These are phyloP conservation scores for Acinonyx jubatus DNA, from an alignment of 2,113 vertebrate species.

Conservation along the genomic window DNA sequence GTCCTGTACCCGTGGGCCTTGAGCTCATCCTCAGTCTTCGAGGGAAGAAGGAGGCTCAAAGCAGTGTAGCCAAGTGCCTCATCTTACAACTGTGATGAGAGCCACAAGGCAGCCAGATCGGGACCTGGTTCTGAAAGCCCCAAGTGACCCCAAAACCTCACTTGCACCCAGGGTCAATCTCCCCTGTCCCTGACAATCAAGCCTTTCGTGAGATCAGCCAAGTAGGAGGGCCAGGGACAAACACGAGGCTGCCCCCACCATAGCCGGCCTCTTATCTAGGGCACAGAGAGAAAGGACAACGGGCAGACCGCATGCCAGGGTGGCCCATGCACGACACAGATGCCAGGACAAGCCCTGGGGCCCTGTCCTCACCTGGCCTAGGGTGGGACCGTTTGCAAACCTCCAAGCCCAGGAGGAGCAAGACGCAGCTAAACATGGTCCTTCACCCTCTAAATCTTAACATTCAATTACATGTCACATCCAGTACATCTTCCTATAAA, in stretches of 20 bases:
- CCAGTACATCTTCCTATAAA: neutral
- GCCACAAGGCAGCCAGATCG: neutral
- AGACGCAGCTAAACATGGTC: too few relatives aligned
- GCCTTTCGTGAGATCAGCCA: neutral
- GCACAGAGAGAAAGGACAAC: neutral
- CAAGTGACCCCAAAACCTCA: neutral
- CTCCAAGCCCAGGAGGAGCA: neutral
- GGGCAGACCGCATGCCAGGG: neutral
- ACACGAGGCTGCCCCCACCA: neutral
- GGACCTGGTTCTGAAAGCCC: neutral
- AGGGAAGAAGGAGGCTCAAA: neutral
- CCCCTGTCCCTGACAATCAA: neutral
- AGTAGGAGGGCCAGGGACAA: neutral
- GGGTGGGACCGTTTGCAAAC: neutral
- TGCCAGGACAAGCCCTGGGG: neutral
- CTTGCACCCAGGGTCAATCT: neutral
- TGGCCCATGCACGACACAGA: fast-evolving
- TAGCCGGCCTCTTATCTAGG: neutral
- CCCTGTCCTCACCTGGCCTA: neutral
- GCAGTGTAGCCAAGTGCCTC: neutral
- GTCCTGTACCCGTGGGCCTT: neutral
- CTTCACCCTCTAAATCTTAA: neutral
- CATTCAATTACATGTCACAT: neutral
- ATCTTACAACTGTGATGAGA: neutral
- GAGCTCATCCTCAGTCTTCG: too few relatives aligned